A percentile compares a stretch with the other conserved stretches of the same genome.
Conservation (phyloP, 2,797 vertebrate species). For the Hapalemur alaotrensis region DNA sequence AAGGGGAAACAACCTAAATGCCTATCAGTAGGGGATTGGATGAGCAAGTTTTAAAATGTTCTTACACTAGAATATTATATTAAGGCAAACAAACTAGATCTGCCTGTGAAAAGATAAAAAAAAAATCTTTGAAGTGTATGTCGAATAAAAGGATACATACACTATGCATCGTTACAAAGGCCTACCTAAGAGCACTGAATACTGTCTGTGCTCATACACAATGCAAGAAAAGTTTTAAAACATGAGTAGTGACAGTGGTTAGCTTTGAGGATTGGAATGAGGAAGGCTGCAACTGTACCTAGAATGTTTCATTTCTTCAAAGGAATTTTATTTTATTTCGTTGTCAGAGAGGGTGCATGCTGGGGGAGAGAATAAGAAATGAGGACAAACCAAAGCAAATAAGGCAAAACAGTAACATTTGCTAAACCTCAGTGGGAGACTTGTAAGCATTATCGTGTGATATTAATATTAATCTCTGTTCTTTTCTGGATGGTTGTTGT, state of each 20-base stretch:
- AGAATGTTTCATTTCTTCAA: neutral
- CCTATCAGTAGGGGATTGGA: neutral
- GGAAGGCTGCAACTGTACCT: neutral
- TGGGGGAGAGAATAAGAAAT: neutral
- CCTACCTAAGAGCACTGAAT: neutral
- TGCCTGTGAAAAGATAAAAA: neutral
- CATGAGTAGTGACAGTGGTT: accelerated
- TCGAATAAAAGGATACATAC: neutral
- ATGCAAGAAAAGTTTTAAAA: neutral
- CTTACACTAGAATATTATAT: neutral
- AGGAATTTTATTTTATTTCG: neutral
- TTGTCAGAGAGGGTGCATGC: neutral
- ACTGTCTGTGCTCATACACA: neutral
- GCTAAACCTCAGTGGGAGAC: neutral
- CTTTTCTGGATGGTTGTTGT: neutral
- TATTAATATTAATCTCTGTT: neutral
- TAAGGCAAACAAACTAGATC: conserved; percentile 20
- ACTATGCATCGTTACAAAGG: neutral
- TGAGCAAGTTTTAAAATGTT: neutral
- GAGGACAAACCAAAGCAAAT: neutral
- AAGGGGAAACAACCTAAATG: neutral
- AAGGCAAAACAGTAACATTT: neutral
- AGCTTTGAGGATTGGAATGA: neutral
- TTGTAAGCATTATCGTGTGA: neutral
- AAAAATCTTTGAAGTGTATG: neutral